Conservation (phyloP, 1,140 invertebrate genomes). For the Apolygus lucorum region DNA sequence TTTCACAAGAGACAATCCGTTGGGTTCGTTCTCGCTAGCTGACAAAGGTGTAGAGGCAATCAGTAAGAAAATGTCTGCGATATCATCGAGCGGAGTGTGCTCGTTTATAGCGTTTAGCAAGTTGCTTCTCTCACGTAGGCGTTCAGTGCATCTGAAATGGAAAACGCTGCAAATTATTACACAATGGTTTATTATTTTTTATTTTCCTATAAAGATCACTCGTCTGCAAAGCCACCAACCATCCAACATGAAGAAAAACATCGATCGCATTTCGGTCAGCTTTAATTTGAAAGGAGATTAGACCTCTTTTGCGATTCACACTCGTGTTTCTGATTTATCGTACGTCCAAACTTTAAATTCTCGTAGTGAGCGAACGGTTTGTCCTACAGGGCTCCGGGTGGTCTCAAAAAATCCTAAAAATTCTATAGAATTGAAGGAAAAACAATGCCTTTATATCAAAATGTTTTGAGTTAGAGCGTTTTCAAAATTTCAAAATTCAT, state of each 20-base stretch:
- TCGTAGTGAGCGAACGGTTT: too few relatives aligned
- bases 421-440: too few relatives aligned
- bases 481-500: too few relatives aligned
- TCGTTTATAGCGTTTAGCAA: not conserved
- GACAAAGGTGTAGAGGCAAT: not conserved
- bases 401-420: too few relatives aligned
- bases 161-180: not conserved
- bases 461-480: too few relatives aligned
- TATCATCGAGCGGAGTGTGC: not conserved
- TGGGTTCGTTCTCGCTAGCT: not conserved
- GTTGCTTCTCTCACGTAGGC: not conserved
- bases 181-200: not conserved
- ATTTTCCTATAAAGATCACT: not conserved
- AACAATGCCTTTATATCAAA: too few relatives aligned
- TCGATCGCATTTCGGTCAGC: not conserved
- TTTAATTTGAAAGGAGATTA: not conserved
- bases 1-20: not conserved
- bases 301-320: not conserved
- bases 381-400: too few relatives aligned
- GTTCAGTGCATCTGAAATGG: not conserved
- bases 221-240: not conserved
- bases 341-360: too few relatives aligned
- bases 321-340: too few relatives aligned
- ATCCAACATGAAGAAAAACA: not conserved
- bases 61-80: not conserved